Evolutionary conservation across 2,888 invertebrate genomes (phyloP).

Genomic region (Chelonus formosanus): DNA sequence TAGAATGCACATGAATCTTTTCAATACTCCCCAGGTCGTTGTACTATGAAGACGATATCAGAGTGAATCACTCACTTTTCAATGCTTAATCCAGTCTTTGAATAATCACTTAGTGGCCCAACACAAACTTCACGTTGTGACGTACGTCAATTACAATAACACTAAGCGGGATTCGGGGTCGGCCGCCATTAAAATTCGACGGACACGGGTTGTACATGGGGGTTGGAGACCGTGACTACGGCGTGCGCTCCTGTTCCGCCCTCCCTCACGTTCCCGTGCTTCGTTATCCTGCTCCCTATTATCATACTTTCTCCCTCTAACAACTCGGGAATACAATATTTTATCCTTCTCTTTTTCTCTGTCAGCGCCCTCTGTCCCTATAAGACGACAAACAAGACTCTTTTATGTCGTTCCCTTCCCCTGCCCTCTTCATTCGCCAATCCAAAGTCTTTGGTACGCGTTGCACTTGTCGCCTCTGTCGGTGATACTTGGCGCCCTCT

Average conservation of each 20-base stretch:
- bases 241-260: conserved; percentile 44
- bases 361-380: not conserved
- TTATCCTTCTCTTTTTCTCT: not conserved
- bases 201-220: conserved; percentile 42
- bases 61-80: too few relatives aligned
- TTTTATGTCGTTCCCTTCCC: too few relatives aligned
- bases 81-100: conserved; percentile 19
- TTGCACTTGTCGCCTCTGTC: too few relatives aligned
- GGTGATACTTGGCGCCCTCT: too few relatives aligned
- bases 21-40: conserved; percentile 1
- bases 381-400: not conserved
- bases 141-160: conserved; percentile 54
- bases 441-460: too few relatives aligned
- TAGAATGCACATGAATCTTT: conserved; percentile 32
- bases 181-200: conserved; percentile 62
- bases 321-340: not conserved
- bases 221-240: conserved; percentile 47
- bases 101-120: not conserved
- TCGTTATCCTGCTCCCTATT: conserved; percentile 22
- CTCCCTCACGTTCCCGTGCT: conserved; percentile 21
- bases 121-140: conserved; percentile 16
- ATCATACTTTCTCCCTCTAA: conserved; percentile 16
- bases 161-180: conserved; percentile 54
- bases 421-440: too few relatives aligned
- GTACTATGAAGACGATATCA: conserved; percentile 3